These are phyloP conservation scores for Drosophila subsilvestris DNA, from an alignment of 2,888 invertebrate genomes.

Conservation along the genomic window DNA sequence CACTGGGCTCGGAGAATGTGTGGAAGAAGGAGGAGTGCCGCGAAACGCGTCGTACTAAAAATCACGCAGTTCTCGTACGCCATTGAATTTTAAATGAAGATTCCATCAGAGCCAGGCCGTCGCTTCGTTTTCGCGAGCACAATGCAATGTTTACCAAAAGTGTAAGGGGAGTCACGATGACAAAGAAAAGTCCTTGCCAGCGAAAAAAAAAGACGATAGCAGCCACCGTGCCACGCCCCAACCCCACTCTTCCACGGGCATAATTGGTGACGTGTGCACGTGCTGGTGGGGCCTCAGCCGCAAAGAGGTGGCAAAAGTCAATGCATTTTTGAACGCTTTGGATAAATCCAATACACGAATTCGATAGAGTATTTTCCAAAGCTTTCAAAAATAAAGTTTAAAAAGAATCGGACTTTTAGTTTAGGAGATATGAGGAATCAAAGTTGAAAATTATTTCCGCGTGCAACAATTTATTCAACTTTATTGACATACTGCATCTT, in stretches of 20 bases:
- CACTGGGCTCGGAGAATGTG: not conserved
- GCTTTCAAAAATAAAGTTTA: no score
- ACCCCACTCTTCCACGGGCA: conserved; percentile 39
- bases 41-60: conserved; percentile 53
- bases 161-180: conserved; percentile 41
- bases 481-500: no score
- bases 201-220: conserved; percentile 23
- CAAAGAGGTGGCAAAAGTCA: no score
- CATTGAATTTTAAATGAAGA: conserved; percentile 79
- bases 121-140: conserved; percentile 3
- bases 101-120: conserved; percentile 7
- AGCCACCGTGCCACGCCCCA: conserved; percentile 12
- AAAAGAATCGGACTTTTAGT: no score
- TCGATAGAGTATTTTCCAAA: no score
- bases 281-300: no score
- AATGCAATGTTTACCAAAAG: conserved; percentile 61
- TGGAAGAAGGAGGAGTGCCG: not conserved
- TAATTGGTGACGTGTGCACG: conserved; percentile 75
- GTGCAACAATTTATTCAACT: no score
- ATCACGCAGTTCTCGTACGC: conserved; percentile 75
- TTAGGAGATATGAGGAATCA: no score
- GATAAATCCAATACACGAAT: no score
- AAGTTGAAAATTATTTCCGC: no score
- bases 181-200: conserved; percentile 12
- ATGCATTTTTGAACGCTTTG: no score